Evolutionary conservation across 2,113 vertebrate species (phyloP).

Genomic region (Delphinapterus leucas): DNA sequence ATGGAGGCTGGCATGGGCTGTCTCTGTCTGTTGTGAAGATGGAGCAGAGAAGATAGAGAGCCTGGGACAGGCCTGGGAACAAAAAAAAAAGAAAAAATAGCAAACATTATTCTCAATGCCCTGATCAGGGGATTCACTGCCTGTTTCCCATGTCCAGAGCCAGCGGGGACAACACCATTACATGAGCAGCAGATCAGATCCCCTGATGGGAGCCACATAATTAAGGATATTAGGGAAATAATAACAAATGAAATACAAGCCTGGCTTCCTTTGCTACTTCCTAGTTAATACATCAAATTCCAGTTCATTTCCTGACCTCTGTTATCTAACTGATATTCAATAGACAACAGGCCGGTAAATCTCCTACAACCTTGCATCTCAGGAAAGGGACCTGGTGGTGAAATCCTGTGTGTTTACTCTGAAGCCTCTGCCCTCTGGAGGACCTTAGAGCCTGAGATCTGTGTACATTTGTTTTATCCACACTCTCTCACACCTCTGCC

Average conservation of each 20-base stretch:
- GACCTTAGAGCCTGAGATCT: not conserved
- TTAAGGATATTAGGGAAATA: conserved; percentile 75
- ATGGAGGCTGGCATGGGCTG: conserved; percentile 99
- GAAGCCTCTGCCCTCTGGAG: not conserved
- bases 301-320: conserved; percentile 60
- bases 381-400: not conserved
- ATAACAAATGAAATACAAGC: conserved; percentile 69
- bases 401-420: not conserved
- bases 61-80: conserved; percentile 94
- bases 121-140: not conserved
- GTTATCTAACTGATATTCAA: conserved; percentile 45
- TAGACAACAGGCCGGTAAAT: not conserved
- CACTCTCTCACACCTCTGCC: not conserved
- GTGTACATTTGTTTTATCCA: not conserved
- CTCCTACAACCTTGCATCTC: not conserved
- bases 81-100: conserved; percentile 39
- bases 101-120: conserved; percentile 46
- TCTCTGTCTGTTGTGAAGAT: conserved; percentile 98
- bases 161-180: not conserved
- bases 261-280: conserved; percentile 72
- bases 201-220: conserved; percentile 60
- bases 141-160: not conserved
- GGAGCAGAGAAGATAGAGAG: conserved; percentile 97
- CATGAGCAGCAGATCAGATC: conserved; percentile 26
- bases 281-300: conserved; percentile 66